phyloP scores from a whole-genome alignment of 2,113 vertebrate species.

The Shinisaurus crocodilurus region DNA sequence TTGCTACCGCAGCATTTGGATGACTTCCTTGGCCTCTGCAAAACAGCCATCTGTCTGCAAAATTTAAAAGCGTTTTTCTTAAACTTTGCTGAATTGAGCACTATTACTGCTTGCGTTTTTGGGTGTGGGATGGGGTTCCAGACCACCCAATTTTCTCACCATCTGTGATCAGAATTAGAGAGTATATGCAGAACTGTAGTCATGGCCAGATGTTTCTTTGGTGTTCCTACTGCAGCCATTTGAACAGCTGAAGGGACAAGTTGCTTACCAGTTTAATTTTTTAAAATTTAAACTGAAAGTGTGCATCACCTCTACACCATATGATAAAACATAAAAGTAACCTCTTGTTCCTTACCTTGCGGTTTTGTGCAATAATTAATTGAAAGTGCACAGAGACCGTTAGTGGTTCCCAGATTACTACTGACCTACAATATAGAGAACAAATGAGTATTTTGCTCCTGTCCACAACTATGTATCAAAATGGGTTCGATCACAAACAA shows the following conservation, averaged over 20 bases:
- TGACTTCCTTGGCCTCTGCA: not conserved
- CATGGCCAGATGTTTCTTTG: not conserved
- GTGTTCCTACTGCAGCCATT: not conserved
- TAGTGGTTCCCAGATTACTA: not conserved
- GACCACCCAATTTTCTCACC: not conserved
- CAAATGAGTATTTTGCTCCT: not conserved
- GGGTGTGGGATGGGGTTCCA: not conserved
- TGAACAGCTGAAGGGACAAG: not conserved
- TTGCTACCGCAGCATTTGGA: conserved; percentile 12
- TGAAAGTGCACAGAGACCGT: not conserved
- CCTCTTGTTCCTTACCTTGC: not conserved
- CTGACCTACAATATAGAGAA: not conserved
- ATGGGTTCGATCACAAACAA: not conserved
- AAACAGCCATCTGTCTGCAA: not conserved
- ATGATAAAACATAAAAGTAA: not conserved
- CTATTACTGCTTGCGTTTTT: not conserved
- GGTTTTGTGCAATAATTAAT: not conserved
- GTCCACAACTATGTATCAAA: not conserved
- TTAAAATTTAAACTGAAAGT: not conserved
- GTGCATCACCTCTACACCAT: not conserved
- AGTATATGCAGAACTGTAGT: not conserved
- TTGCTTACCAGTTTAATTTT: not conserved
- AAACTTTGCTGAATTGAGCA: not conserved
- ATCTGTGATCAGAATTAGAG: not conserved
- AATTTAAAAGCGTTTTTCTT: not conserved